Percentiles rank a stretch among this genome's conserved stretches.
Evolutionary conservation across 2,888 invertebrate genomes (phyloP).

Genomic region (Volucella inflata): DNA sequence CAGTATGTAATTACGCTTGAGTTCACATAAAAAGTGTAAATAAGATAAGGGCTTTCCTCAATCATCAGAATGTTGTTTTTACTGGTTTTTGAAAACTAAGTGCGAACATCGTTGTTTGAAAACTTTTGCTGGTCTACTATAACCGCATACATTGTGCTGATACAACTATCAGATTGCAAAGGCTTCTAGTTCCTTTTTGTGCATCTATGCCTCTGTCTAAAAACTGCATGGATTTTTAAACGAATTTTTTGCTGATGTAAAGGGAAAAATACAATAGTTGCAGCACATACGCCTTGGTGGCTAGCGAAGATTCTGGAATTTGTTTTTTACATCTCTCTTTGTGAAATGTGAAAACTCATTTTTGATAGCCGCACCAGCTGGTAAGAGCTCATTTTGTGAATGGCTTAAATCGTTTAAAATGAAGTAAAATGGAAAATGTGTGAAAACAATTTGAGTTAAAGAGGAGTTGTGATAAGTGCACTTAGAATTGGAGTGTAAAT

Average conservation of each 20-base stretch:
- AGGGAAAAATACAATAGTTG: conserved; percentile 18
- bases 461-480: no score
- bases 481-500: no score
- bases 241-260: conserved; percentile 15
- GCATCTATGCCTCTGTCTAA: not conserved
- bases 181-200: conserved; percentile 2
- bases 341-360: conserved; percentile 18
- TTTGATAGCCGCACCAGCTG: conserved; percentile 31
- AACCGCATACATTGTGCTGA: not conserved
- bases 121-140: conserved; percentile 9
- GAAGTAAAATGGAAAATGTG: conserved; percentile 3
- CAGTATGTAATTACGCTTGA: conserved; percentile 40
- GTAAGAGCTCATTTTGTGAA: conserved; percentile 5
- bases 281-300: conserved; percentile 7
- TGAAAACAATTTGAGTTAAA: conserved; percentile 2
- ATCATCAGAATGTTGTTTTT: conserved; percentile 26
- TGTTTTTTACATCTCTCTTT: conserved; percentile 1
- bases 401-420: conserved; percentile 22
- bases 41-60: conserved; percentile 26
- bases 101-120: not conserved
- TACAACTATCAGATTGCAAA: not conserved
- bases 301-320: not conserved
- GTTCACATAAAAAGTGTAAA: conserved; percentile 42
- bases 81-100: not conserved
- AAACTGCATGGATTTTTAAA: conserved; percentile 27